Conservation (phyloP, 2,113 vertebrate species). For the Pogonocichla stellata region DNA sequence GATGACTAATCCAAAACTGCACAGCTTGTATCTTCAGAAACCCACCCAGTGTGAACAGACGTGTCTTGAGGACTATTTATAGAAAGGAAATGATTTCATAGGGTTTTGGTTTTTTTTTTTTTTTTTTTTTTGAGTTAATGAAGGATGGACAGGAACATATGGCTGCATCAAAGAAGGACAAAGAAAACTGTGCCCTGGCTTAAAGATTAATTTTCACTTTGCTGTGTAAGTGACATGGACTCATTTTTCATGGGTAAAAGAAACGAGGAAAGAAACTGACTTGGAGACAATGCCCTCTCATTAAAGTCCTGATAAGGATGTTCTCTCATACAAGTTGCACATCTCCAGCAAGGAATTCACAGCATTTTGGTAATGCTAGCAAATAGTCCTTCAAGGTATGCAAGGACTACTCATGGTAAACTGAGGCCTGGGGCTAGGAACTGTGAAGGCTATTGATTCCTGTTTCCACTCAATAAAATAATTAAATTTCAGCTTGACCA, state of each 20-base stretch:
- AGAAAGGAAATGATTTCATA: not conserved
- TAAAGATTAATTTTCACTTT: constrained; percentile 26
- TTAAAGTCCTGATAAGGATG: not conserved
- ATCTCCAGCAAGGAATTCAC: not conserved
- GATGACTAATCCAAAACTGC: not conserved
- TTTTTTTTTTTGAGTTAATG: not conserved
- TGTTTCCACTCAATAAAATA: not conserved
- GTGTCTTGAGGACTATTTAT: not conserved
- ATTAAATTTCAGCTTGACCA: not conserved
- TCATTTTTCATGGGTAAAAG: not conserved
- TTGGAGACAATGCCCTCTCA: not conserved
- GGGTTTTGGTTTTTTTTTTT: not conserved
- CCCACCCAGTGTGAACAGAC: not conserved
- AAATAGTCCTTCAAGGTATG: not conserved
- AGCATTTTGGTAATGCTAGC: not conserved
- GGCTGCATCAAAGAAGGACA: not conserved
- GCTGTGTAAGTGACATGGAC: not conserved
- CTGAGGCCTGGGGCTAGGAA: not conserved
- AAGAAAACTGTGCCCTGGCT: not conserved
- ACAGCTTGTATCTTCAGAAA: not conserved
- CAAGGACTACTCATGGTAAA: not conserved
- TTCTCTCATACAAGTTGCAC: not conserved
- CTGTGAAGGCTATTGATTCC: not conserved
- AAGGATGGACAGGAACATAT: not conserved
- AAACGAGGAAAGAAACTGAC: not conserved